Evolutionary conservation across 2,888 invertebrate genomes (phyloP).

Genomic region (Polydrusus cervinus): DNA sequence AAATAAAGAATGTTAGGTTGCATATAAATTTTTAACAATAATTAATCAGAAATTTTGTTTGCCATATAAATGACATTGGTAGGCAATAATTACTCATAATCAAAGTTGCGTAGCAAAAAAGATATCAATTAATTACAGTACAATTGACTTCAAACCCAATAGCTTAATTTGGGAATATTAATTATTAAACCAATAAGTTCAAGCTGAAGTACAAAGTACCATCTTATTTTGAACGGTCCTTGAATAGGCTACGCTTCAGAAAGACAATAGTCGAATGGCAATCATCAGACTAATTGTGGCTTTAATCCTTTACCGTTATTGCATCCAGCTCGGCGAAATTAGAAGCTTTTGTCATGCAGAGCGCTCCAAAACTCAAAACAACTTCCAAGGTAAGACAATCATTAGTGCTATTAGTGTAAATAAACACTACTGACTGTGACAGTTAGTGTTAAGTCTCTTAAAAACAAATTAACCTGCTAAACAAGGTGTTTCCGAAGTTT

Average conservation of each 20-base stretch:
- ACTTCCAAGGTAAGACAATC: slow-evolving; percentile 13
- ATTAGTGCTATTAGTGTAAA: slow-evolving; percentile 27
- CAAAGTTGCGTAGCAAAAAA: too few species aligned
- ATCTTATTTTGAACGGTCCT: slow-evolving; percentile 12
- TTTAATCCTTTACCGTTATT: slow-evolving; percentile 41
- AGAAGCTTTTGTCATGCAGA: slow-evolving; percentile 22
- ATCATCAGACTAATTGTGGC: slow-evolving; percentile 41
- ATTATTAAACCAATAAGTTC: not conserved
- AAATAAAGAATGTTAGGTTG: too few species aligned
- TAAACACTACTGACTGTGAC: slow-evolving; percentile 18
- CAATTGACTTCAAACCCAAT: not conserved
- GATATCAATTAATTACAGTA: not conserved
- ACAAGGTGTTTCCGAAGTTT: too few species aligned
- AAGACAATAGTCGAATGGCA: slow-evolving; percentile 40
- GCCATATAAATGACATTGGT: too few species aligned
- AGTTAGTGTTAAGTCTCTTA: not conserved
- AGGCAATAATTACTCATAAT: too few species aligned
- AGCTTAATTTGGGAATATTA: not conserved
- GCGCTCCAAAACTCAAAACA: slow-evolving; percentile 27
- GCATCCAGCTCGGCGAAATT: slow-evolving; percentile 34
- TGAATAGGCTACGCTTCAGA: slow-evolving; percentile 6
- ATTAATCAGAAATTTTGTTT: too few species aligned
- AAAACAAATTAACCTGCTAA: not conserved
- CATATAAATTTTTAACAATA: too few species aligned
- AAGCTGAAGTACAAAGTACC: slow-evolving; percentile 16